Conservation (phyloP, 2,113 vertebrate species). For the Poicephalus meyeri region DNA sequence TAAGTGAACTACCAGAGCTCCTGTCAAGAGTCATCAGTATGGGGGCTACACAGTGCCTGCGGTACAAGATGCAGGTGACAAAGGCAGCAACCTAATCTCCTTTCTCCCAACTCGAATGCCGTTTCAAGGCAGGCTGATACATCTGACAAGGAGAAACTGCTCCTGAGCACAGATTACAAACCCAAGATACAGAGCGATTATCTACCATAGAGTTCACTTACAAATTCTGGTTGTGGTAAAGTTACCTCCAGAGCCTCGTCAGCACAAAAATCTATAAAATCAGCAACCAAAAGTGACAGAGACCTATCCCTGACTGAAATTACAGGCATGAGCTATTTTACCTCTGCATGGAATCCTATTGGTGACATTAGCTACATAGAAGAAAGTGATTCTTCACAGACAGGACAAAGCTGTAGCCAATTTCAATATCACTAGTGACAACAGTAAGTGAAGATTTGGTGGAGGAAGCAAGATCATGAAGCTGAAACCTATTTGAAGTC, state of each 20-base stretch:
- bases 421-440: not conserved
- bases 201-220: not conserved
- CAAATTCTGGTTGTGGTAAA: not conserved
- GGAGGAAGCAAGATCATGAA: not conserved
- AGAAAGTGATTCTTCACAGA: not conserved
- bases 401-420: not conserved
- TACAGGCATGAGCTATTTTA: not conserved
- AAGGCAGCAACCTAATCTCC: not conserved
- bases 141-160: not conserved
- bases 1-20: not conserved
- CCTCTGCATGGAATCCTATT: not conserved
- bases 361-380: not conserved
- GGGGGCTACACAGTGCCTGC: not conserved
- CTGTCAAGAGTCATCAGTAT: not conserved
- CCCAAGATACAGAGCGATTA: not conserved
- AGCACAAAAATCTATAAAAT: not conserved
- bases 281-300: not conserved
- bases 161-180: not conserved
- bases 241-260: not conserved
- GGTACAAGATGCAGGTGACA: not conserved
- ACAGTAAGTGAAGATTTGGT: not conserved
- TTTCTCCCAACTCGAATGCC: not conserved
- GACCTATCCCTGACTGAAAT: not conserved
- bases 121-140: not conserved
- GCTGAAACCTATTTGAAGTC: not conserved